These are phyloP conservation scores for Micrasema longulum DNA, from an alignment of 1,140 invertebrate species.

Conservation along the genomic window DNA sequence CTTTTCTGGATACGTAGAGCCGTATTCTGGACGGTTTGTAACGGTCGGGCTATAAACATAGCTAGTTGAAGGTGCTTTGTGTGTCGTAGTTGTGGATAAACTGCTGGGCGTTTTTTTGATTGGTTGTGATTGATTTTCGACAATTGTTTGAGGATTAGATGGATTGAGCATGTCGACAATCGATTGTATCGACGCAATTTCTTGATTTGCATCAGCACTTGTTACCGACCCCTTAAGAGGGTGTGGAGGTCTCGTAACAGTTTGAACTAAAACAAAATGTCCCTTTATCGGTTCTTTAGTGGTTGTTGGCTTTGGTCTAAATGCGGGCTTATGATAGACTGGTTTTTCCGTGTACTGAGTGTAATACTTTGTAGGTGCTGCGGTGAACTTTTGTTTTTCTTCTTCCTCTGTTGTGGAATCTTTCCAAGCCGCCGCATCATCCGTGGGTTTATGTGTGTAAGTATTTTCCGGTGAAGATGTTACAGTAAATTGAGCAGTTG, in stretches of 20 bases:
- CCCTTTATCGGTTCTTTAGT: constrained; percentile 55
- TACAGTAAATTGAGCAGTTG: too few species aligned
- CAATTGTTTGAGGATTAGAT: constrained; percentile 66
- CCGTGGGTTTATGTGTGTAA: too few species aligned
- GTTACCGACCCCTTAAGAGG: constrained; percentile 54
- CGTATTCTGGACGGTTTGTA: constrained; percentile 60
- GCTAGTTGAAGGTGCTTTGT: constrained; percentile 48
- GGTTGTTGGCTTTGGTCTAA: constrained; percentile 67
- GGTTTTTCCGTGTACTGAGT: constrained; percentile 59
- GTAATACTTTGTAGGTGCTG: constrained; percentile 10
- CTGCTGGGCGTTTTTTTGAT: constrained; percentile 39
- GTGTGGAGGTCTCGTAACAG: constrained; percentile 54
- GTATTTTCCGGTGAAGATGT: too few species aligned
- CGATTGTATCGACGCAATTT: constrained; percentile 70
- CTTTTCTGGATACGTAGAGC: constrained; percentile 47
- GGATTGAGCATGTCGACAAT: constrained; percentile 78
- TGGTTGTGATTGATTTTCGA: constrained; percentile 53
- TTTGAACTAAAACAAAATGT: constrained; percentile 57
- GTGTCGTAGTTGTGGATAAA: constrained; percentile 46
- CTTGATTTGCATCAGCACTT: constrained; percentile 61
- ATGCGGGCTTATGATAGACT: constrained; percentile 60
- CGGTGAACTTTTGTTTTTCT: too few species aligned
- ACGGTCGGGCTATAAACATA: too few species aligned
- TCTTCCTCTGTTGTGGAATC: too few species aligned
- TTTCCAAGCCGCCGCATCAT: too few species aligned